phyloP scores from a whole-genome alignment of 2,113 vertebrate genomes.

The Rhinichthys klamathensis region DNA sequence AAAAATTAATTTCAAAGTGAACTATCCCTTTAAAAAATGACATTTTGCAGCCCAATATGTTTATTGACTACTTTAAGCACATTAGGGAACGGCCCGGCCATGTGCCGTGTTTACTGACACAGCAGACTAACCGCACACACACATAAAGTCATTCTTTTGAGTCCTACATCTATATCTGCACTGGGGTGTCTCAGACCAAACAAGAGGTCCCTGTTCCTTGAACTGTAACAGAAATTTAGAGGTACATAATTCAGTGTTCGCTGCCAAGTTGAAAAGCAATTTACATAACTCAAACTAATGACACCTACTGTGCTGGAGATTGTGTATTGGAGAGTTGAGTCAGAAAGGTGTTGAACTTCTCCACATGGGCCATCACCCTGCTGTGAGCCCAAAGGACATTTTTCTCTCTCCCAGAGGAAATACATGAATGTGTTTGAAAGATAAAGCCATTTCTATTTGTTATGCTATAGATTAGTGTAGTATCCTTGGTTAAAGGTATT shows the following conservation, averaged over 20 bases:
- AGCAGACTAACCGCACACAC: conserved; percentile 16
- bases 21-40: too few relatives aligned
- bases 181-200: conserved; percentile 31
- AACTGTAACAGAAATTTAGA: conserved; percentile 39
- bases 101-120: conserved; percentile 47
- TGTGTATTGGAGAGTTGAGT: conserved; percentile 29
- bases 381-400: conserved; percentile 39
- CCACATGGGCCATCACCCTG: conserved; percentile 17
- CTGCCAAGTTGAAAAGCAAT: conserved; percentile 57
- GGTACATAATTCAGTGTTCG: conserved; percentile 42
- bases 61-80: conserved; percentile 28
- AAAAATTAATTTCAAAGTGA: too few relatives aligned
- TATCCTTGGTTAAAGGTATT: neutral
- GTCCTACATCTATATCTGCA: conserved; percentile 25
- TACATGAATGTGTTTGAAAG: conserved; percentile 25
- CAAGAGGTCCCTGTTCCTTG: conserved; percentile 35
- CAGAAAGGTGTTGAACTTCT: conserved; percentile 22
- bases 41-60: conserved; percentile 32
- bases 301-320: conserved; percentile 53
- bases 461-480: neutral
- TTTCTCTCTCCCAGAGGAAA: conserved; percentile 38
- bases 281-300: conserved; percentile 51
- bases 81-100: neutral
- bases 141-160: conserved; percentile 44
- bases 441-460: neutral